Conservation (phyloP, 2,113 vertebrate genomes). For the Ailuropoda melanoleuca region DNA sequence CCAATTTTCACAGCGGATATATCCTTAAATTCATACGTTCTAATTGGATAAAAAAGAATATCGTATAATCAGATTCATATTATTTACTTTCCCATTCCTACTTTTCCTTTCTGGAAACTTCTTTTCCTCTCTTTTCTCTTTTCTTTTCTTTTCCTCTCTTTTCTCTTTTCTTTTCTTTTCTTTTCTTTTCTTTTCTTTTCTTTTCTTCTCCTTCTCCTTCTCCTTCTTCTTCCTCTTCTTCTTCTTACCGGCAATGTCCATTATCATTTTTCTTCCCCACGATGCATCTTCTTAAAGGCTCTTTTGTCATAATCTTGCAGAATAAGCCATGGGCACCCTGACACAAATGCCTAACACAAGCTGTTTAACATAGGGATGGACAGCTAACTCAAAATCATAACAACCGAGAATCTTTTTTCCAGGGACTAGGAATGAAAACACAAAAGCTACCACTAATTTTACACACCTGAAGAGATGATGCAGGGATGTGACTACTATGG, state of each 20-base stretch:
- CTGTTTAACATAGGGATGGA: background rate
- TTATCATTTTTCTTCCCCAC: background rate
- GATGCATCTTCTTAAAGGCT: background rate
- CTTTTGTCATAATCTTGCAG: background rate
- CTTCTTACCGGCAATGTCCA: background rate
- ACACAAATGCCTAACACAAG: background rate
- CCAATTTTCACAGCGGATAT: background rate
- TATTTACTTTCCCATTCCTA: background rate
- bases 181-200: background rate
- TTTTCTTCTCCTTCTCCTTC: background rate
- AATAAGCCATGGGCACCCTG: background rate
- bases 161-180: too few species aligned
- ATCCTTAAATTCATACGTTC: background rate
- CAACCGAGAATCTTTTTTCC: background rate
- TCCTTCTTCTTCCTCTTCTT: background rate
- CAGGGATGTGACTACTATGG: background rate
- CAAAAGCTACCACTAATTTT: background rate
- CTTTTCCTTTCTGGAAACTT: background rate
- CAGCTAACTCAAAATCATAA: background rate
- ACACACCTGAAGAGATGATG: background rate
- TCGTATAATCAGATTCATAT: background rate
- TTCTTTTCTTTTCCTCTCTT: too few species aligned
- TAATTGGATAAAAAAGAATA: background rate
- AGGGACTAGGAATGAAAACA: background rate
- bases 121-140: background rate